Evolutionary conservation across 2,797 vertebrate genomes (phyloP), one percentile per base, ranked within the genome.

Genomic region (Valencia hispanica): DNA sequence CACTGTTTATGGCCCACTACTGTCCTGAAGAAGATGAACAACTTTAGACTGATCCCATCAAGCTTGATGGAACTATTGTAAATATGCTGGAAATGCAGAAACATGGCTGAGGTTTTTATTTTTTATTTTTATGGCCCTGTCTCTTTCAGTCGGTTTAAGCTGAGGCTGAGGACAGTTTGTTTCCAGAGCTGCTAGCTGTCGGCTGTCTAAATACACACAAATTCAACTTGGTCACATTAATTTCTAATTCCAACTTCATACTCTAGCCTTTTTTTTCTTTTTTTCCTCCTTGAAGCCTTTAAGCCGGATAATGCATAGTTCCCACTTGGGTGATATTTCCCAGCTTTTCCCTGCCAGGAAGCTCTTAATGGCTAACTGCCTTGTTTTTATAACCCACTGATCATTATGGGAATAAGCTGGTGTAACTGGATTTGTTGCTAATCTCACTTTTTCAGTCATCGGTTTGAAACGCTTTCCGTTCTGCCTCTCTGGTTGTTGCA

Each of bases 241-340:
- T 79, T 78, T 71, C 72, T 30, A 73, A 45, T 68, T 47, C 61
- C 45, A 1, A 39, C 25, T 41, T 41, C 45, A 39, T 32, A 5
- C 45, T 79, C 59, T 77, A 50, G 53, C 2, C 41, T 34, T 34
- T 61, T 55, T 74, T 73, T 65, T 80, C 48, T 70, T 51, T 70
- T 81, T 79, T 17, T 81, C 63, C 70, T 78, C 61, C 70, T 80
- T 53, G 32, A 22, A 70, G 66, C 70, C 73, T 71, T 47, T 78
- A 77, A 88, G 41, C 76, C 15, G 25, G 78, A 89, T 88, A 80
- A 89, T 83, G 71, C 17, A 4, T 79, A 84, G 86, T 90, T 91
- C 85, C 84, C 63, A 2, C 55, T 82, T 74, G 75, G 75, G 76
- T 79, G 71, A 89, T 91, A 70, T 89, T 87, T 81, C 65, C 32